Conservation (phyloP, 35 echinoderm and acorn worm genomes). For the Diadema setosum region DNA sequence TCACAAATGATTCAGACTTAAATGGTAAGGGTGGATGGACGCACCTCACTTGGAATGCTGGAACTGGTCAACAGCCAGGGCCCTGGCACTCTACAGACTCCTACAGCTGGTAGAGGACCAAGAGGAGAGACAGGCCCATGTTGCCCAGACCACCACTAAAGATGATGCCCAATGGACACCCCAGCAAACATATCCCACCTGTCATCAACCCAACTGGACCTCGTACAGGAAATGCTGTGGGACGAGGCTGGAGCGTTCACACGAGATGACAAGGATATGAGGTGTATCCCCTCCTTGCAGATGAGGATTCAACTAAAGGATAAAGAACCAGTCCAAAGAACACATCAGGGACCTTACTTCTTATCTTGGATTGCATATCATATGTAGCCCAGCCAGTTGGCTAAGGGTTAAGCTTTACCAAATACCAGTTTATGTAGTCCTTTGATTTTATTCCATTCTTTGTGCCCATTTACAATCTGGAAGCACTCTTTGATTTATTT, state of each 20-base stretch:
- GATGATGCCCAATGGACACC: not conserved
- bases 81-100: not conserved
- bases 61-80: not conserved
- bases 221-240: not conserved
- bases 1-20: slow-evolving; percentile 15
- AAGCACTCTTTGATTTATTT: no score
- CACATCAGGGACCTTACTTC: no score
- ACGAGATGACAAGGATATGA: slow-evolving; percentile 3
- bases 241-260: not conserved
- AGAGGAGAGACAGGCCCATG: not conserved
- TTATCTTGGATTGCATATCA: no score
- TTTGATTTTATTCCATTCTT: no score
- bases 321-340: not conserved
- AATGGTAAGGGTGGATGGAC: not conserved
- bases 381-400: no score
- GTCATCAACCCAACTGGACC: not conserved
- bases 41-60: slow-evolving; percentile 28
- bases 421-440: no score
- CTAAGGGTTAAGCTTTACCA: no score
- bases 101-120: not conserved
- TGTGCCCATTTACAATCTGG: no score
- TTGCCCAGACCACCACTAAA: not conserved
- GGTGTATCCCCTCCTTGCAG: not conserved
- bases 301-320: slow-evolving; percentile 19
- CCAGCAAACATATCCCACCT: slow-evolving; percentile 12